Evolutionary conservation across 92 coral and sea anemone species (phyloP).

Genomic region (Anthopleura xanthogrammica): DNA sequence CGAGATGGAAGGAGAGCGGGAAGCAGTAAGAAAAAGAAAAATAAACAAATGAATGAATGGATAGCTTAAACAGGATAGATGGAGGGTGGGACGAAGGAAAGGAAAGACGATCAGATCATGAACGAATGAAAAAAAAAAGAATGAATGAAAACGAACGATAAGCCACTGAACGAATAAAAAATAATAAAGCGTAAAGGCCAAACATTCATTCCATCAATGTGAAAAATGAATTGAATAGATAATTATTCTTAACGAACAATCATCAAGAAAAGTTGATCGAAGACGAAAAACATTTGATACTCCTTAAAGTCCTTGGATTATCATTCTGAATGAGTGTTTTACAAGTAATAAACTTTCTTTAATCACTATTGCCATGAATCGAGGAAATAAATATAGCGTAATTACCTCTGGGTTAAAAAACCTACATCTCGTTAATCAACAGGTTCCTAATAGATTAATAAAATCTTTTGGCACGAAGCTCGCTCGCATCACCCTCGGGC

Average conservation of each 20-base stretch:
- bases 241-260: not conserved
- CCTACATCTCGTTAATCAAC: not conserved
- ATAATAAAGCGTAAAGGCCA: not conserved
- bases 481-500: not conserved
- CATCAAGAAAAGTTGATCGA: too few species aligned
- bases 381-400: not conserved
- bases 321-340: conserved; percentile 3
- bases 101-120: not conserved
- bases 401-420: not conserved
- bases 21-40: not conserved
- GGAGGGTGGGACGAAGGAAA: not conserved
- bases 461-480: not conserved
- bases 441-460: not conserved
- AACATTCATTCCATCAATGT: not conserved
- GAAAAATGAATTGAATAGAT: not conserved
- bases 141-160: not conserved
- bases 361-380: not conserved
- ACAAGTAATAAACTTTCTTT: not conserved
- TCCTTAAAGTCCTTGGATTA: not conserved
- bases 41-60: too few species aligned
- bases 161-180: too few species aligned
- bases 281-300: not conserved
- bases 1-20: not conserved
- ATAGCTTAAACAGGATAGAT: not conserved
- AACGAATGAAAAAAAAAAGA: not conserved